A percentile compares a stretch with the other conserved stretches of the same genome.
Conservation (phyloP, 2,888 invertebrate species). For the Oasisia sp. region DNA sequence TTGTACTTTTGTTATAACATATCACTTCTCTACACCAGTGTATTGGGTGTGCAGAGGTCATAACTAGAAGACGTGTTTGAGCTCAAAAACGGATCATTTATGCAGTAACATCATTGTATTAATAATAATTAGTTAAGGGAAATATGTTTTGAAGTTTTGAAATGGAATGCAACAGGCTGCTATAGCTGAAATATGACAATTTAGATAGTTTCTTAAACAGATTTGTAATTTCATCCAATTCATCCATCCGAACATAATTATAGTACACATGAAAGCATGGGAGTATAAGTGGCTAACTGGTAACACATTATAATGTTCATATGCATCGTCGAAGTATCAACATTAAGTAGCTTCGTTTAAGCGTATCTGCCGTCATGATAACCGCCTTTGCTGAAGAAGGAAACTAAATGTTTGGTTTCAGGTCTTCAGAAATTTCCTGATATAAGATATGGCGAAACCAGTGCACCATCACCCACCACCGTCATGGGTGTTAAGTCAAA, state of each 20-base stretch:
- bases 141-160: not conserved
- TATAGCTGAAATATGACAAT: not conserved
- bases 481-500: not conserved
- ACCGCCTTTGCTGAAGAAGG: not conserved
- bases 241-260: no score
- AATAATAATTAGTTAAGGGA: not conserved
- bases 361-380: not conserved
- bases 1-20: slow-evolving; percentile 57
- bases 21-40: not conserved
- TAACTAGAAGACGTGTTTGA: not conserved
- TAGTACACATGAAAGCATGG: no score
- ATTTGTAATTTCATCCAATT: not conserved
- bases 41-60: not conserved
- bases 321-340: not conserved
- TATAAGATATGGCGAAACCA: not conserved
- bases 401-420: not conserved
- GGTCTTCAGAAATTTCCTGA: not conserved
- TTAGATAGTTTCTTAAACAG: not conserved
- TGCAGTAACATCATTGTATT: not conserved
- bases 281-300: no score
- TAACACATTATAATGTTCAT: no score
- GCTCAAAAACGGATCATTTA: not conserved
- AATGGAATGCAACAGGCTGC: no score
- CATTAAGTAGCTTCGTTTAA: not conserved
- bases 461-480: not conserved